Evolutionary conservation across 1,140 invertebrate species (phyloP).

Genomic region (Drosophila neocordata): DNA sequence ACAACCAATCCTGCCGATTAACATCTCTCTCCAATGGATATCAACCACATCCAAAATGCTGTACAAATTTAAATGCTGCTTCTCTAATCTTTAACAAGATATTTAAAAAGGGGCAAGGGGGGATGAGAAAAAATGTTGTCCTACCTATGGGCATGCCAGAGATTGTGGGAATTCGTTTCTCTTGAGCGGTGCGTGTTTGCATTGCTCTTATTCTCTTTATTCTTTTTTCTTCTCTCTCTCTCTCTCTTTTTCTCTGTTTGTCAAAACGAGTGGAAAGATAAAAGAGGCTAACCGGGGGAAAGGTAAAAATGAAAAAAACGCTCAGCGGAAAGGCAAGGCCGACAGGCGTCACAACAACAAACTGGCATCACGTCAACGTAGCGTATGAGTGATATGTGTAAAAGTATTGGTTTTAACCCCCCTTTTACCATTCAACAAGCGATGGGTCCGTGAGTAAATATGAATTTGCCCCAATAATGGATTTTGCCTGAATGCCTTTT

Average conservation of each 20-base stretch:
- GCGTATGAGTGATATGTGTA: constrained; percentile 66
- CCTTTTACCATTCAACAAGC: background rate
- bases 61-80: constrained; percentile 62
- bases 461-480: background rate
- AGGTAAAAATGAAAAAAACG: background rate
- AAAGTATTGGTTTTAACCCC: constrained; percentile 18
- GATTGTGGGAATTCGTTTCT: constrained; percentile 6
- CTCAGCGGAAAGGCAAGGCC: constrained; percentile 60
- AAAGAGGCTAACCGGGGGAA: background rate
- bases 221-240: background rate
- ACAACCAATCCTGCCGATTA: constrained; percentile 62
- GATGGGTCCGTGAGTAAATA: background rate
- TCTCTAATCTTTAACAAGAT: constrained; percentile 55
- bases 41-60: constrained; percentile 52
- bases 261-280: constrained; percentile 17
- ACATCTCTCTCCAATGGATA: constrained; percentile 69
- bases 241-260: background rate
- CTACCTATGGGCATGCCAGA: background rate
- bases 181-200: background rate
- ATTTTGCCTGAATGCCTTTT: background rate
- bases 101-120: background rate
- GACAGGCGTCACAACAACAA: constrained; percentile 55
- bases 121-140: constrained; percentile 1
- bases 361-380: constrained; percentile 55
- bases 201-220: constrained; percentile 17